Percentiles rank a stretch among this genome's conserved stretches.
Conservation (phyloP, 2,113 vertebrate genomes). For the Ceyx cyanopectus region DNA sequence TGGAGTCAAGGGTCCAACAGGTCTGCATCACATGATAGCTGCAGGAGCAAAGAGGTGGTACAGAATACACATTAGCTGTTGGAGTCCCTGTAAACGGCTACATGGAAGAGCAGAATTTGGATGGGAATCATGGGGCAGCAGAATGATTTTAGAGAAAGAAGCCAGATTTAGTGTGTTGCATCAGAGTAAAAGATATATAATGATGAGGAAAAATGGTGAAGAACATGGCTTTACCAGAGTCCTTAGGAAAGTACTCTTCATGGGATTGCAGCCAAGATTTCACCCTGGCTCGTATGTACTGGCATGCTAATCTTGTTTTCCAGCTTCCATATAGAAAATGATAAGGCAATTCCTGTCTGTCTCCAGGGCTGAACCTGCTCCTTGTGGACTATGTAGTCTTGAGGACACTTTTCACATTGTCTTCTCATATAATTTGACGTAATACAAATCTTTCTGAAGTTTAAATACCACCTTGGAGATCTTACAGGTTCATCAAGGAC, state of each 20-base stretch:
- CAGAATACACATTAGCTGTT: background rate
- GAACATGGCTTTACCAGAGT: background rate
- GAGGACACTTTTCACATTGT: background rate
- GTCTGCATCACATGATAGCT: slow-evolving; percentile 90
- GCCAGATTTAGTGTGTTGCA: background rate
- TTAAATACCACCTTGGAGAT: background rate
- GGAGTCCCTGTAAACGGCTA: background rate
- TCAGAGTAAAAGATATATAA: background rate
- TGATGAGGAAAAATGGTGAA: background rate
- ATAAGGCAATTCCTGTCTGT: background rate
- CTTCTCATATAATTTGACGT: background rate
- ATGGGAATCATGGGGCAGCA: background rate
- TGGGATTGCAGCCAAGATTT: background rate
- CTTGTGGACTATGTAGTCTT: background rate
- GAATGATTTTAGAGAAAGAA: background rate
- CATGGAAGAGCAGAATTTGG: background rate
- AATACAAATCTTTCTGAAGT: background rate
- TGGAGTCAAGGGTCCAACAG: slow-evolving; percentile 89
- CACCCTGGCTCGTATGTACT: background rate
- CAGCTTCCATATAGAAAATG: background rate
- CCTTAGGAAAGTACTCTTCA: background rate
- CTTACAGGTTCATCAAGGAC: background rate
- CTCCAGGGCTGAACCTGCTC: background rate
- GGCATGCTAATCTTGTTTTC: background rate
- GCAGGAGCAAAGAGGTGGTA: slow-evolving; percentile 2